Percentiles rank a stretch among this genome's conserved stretches.
phyloP scores from a whole-genome alignment of 2,797 vertebrate genomes.

The Sebastes cheni region DNA sequence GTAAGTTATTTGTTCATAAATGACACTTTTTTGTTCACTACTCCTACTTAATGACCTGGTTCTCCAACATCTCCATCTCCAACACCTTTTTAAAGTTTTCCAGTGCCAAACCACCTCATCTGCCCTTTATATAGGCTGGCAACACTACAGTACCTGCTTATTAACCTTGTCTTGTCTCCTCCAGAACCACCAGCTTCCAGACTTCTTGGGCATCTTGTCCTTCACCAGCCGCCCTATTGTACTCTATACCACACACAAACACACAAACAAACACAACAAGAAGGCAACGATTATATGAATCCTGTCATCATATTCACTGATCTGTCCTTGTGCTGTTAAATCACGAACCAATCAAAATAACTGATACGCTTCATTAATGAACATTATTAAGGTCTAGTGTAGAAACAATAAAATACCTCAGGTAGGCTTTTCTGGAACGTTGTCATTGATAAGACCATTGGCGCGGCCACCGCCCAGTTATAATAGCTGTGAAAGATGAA shows the following conservation, averaged over 20 bases:
- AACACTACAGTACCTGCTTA: slow-evolving; percentile 77
- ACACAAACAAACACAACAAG: neutral
- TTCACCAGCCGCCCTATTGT: slow-evolving; percentile 87
- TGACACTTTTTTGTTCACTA: too few species aligned
- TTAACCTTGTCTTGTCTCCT: slow-evolving; percentile 83
- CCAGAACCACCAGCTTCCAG: slow-evolving; percentile 96
- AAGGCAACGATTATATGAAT: neutral
- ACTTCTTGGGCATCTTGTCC: slow-evolving; percentile 93
- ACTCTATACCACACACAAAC: slow-evolving; percentile 74
- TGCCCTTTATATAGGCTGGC: too few species aligned
- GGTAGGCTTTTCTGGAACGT: slow-evolving; percentile 93
- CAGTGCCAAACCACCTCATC: too few species aligned
- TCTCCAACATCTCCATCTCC: too few species aligned
- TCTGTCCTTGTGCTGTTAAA: too few species aligned
- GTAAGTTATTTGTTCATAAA: too few species aligned
- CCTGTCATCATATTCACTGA: neutral
- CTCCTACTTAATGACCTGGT: too few species aligned
- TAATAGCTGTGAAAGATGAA: slow-evolving; percentile 85
- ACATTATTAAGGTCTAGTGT: neutral
- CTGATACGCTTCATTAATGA: neutral
- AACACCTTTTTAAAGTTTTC: too few species aligned
- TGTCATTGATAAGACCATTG: slow-evolving; percentile 92
- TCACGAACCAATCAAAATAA: neutral
- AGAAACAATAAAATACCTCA: slow-evolving; percentile 81
- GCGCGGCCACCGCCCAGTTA: slow-evolving; percentile 96